These are phyloP conservation scores for Umimayanthus kanabou DNA, from an alignment of 92 coral and sea anemone species.

Conservation along the genomic window DNA sequence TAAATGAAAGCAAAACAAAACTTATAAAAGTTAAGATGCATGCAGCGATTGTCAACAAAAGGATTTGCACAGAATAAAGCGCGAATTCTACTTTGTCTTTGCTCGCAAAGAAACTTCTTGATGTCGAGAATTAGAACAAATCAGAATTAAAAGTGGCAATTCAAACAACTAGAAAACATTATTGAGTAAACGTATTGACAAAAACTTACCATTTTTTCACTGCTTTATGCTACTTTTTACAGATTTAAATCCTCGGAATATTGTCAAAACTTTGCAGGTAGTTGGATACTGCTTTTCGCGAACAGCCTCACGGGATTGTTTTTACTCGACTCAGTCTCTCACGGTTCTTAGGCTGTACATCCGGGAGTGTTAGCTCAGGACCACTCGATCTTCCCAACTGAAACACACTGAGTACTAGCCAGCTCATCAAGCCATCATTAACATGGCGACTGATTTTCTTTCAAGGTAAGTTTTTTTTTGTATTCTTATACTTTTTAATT, in stretches of 20 bases:
- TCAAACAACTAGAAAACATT: not conserved
- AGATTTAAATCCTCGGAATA: slow-evolving; percentile 39
- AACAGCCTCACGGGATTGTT: slow-evolving; percentile 44
- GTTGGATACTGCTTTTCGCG: slow-evolving; percentile 49
- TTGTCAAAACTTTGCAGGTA: slow-evolving; percentile 66
- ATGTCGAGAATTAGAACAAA: not conserved
- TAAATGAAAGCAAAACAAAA: slow-evolving; percentile 22
- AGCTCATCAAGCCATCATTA: slow-evolving; percentile 67
- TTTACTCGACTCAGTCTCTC: slow-evolving; percentile 11
- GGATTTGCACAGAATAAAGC: slow-evolving; percentile 12
- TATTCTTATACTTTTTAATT: not conserved
- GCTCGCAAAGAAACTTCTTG: slow-evolving; percentile 4
- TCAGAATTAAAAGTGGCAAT: not conserved
- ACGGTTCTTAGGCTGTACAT: slow-evolving; percentile 11
- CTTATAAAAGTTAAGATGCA: slow-evolving; percentile 44
- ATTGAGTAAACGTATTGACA: not conserved
- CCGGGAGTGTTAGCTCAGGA: slow-evolving; percentile 57
- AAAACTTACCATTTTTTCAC: slow-evolving; percentile 36
- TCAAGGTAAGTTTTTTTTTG: slow-evolving; percentile 50
- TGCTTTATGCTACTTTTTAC: slow-evolving; percentile 26
- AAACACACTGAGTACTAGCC: slow-evolving; percentile 44
- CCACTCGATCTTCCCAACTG: slow-evolving; percentile 28
- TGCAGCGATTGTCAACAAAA: slow-evolving; percentile 43
- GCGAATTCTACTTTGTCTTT: slow-evolving; percentile 14
- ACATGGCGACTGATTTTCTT: slow-evolving; percentile 41